phyloP scores from a whole-genome alignment of 92 coral and sea anemone genomes.

The Phenganax marumi region DNA sequence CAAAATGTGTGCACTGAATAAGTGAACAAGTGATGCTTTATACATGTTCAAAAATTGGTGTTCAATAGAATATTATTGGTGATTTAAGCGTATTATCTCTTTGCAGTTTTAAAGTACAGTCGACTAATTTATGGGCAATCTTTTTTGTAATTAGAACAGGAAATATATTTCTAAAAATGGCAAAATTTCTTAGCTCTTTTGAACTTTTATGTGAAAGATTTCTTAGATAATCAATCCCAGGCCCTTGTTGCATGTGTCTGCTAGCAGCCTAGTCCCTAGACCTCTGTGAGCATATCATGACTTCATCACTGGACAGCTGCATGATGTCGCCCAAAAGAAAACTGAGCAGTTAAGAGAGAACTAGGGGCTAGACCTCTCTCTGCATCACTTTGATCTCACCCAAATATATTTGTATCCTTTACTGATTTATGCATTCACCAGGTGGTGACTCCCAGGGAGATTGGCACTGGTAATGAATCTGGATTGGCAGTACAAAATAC shows the following conservation, averaged over 20 bases:
- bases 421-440: neutral
- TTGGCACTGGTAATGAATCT: neutral
- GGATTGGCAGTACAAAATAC: neutral
- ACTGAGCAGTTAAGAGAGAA: too few relatives aligned
- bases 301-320: too few relatives aligned
- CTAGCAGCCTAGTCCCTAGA: neutral
- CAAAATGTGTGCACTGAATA: too few relatives aligned
- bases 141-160: neutral
- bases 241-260: neutral
- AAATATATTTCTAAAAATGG: neutral
- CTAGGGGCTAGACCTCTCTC: too few relatives aligned
- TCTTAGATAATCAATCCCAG: neutral
- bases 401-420: neutral
- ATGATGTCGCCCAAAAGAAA: too few relatives aligned
- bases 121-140: too few relatives aligned
- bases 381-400: neutral
- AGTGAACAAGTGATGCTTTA: too few relatives aligned
- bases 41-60: too few relatives aligned
- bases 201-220: neutral
- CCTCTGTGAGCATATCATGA: too few relatives aligned
- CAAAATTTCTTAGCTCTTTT: neutral
- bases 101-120: too few relatives aligned
- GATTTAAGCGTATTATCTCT: too few relatives aligned
- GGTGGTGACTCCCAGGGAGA: neutral
- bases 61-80: too few relatives aligned